Conservation (phyloP, 2,888 invertebrate species). For the Dioctria rufipes region DNA sequence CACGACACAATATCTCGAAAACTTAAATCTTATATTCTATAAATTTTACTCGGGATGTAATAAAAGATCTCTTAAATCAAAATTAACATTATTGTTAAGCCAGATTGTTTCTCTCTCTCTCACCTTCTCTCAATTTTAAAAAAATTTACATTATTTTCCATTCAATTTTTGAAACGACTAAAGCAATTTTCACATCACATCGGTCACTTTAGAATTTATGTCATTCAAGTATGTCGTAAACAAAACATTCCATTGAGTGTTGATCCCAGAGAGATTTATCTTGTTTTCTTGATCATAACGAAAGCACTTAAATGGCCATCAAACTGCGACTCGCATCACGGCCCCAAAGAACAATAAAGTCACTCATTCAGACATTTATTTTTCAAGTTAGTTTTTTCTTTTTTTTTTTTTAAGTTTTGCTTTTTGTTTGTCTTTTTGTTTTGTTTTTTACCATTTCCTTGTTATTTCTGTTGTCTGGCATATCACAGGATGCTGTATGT, state of each 20-base stretch:
- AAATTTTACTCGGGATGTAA: too few relatives aligned
- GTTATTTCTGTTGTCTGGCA: not conserved
- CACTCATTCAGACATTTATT: conserved; percentile 19
- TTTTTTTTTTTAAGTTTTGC: not conserved
- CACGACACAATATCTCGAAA: too few relatives aligned
- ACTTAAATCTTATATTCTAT: too few relatives aligned
- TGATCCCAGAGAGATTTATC: conserved; percentile 34
- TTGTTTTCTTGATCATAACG: conserved; percentile 27
- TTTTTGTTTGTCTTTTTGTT: not conserved
- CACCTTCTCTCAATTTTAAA: too few relatives aligned
- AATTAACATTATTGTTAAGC: too few relatives aligned
- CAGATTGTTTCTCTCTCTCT: too few relatives aligned
- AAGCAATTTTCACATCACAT: not conserved
- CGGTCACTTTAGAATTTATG: conserved; percentile 29
- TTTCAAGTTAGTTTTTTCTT: not conserved
- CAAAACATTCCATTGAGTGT: conserved; percentile 38
- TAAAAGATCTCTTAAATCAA: too few relatives aligned
- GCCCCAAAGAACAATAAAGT: conserved; percentile 36
- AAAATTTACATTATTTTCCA: too few relatives aligned
- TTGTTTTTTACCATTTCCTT: not conserved
- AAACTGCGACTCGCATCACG: conserved; percentile 15
- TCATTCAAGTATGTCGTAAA: conserved; percentile 21
- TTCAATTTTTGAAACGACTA: too few relatives aligned
- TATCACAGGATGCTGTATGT: not conserved
- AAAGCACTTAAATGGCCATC: conserved; percentile 30